phyloP scores from a whole-genome alignment of 2,888 invertebrate genomes.

The Drosophila lutescens region DNA sequence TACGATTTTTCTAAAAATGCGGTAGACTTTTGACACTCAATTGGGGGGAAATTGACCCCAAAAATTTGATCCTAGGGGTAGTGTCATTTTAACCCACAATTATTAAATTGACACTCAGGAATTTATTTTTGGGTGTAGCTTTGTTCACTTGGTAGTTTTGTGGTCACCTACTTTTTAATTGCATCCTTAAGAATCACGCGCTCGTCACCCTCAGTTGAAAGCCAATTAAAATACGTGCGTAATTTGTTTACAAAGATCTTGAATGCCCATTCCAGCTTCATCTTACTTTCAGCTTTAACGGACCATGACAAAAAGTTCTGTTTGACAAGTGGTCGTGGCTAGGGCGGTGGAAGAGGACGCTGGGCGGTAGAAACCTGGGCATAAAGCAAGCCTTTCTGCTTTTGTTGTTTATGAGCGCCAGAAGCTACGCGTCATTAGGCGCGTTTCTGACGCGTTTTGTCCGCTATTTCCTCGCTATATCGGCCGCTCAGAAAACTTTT shows the following conservation, averaged over 20 bases:
- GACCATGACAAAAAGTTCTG: conserved; percentile 61
- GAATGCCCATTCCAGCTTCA: conserved; percentile 39
- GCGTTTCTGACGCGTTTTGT: conserved; percentile 62
- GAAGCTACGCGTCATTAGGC: conserved; percentile 71
- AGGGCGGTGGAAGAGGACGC: background rate
- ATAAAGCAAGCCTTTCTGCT: conserved; percentile 75
- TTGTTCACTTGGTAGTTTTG: background rate
- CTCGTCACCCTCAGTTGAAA: conserved; percentile 46
- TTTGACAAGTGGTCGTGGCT: background rate
- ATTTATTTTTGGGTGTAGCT: no score
- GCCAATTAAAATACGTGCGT: conserved; percentile 74
- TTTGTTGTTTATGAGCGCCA: conserved; percentile 67
- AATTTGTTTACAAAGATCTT: conserved; percentile 64
- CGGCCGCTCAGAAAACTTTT: conserved; percentile 21
- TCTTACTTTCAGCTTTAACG: conserved; percentile 69
- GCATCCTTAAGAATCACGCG: conserved; percentile 49
- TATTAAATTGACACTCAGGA: no score
- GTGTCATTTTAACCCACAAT: no score
- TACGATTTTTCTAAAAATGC: no score
- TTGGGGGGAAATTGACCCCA: no score
- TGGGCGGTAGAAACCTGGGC: conserved; percentile 34
- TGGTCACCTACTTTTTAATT: conserved; percentile 35
- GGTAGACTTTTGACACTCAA: no score
- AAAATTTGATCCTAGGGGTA: no score
- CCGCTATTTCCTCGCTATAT: conserved; percentile 46